phyloP scores from a whole-genome alignment of 2,113 vertebrate species.

The Laticauda colubrina region DNA sequence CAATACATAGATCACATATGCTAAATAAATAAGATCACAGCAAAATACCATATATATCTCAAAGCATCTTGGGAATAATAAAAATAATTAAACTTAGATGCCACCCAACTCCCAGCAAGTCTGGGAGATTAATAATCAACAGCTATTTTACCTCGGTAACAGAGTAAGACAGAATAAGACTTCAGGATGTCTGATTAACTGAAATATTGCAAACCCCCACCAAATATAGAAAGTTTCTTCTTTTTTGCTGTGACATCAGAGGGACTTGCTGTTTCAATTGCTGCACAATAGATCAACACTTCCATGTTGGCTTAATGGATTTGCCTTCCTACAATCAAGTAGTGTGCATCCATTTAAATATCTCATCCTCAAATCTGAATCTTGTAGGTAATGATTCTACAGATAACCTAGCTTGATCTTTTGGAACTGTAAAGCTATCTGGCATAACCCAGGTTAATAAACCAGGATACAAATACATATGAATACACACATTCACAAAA shows the following conservation, averaged over 20 bases:
- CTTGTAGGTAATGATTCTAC: not conserved
- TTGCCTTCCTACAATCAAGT: not conserved
- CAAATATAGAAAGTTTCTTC: not conserved
- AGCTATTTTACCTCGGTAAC: not conserved
- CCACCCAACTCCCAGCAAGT: not conserved
- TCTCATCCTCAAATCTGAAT: not conserved
- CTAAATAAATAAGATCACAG: not conserved
- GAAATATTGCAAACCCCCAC: not conserved
- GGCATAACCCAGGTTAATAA: not conserved
- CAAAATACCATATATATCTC: not conserved
- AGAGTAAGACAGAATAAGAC: not conserved
- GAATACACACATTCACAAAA: not conserved
- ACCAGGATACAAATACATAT: not conserved
- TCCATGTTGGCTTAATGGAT: not conserved
- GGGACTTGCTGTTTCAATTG: not conserved
- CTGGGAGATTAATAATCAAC: not conserved
- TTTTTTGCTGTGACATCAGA: not conserved
- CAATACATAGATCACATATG: not conserved
- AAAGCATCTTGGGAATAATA: not conserved
- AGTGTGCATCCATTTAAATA: slow-evolving; percentile 45
- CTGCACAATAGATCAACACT: not conserved
- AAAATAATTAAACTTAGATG: not conserved
- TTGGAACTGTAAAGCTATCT: not conserved
- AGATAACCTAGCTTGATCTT: not conserved
- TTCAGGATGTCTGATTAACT: not conserved